Percentiles rank a stretch among this genome's conserved stretches.
phyloP scores from a whole-genome alignment of 1,140 invertebrate genomes.

The Batillaria attramentaria region DNA sequence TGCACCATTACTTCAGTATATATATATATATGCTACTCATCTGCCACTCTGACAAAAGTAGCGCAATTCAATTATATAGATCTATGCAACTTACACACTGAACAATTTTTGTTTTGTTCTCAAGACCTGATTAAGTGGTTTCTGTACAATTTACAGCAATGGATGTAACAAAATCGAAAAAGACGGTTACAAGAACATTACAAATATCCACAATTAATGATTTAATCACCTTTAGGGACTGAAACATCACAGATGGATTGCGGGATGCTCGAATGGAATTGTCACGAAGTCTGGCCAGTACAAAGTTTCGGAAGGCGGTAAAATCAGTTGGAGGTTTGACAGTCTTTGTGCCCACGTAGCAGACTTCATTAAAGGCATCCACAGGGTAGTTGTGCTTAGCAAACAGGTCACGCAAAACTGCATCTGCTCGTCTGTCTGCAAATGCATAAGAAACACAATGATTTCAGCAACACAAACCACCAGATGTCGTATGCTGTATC shows the following conservation, averaged over 20 bases:
- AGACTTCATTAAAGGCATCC: constrained; percentile 83
- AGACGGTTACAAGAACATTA: neutral
- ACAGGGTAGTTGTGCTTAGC: constrained; percentile 77
- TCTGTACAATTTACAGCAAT: too few relatives aligned
- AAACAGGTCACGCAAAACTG: constrained; percentile 79
- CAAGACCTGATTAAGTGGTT: too few relatives aligned
- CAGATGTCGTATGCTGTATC: too few relatives aligned
- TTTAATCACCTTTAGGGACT: constrained; percentile 79
- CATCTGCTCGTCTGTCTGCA: constrained; percentile 74
- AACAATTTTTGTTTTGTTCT: too few relatives aligned
- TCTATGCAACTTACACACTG: too few relatives aligned
- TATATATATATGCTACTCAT: too few relatives aligned
- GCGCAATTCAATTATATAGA: too few relatives aligned
- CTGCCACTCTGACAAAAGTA: too few relatives aligned
- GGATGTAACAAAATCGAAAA: too few relatives aligned
- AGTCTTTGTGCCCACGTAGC: constrained; percentile 80
- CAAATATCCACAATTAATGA: too few relatives aligned
- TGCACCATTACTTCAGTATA: too few relatives aligned
- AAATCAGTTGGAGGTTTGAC: constrained; percentile 75
- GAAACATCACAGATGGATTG: constrained; percentile 79
- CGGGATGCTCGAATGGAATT: constrained; percentile 80
- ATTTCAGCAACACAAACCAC: too few relatives aligned
- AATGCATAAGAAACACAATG: constrained; percentile 1
- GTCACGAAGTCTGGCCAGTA: constrained; percentile 78
- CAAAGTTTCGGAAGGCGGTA: constrained; percentile 71